phyloP scores from a whole-genome alignment of 2,797 vertebrate species.

The Sebastes miniatus region DNA sequence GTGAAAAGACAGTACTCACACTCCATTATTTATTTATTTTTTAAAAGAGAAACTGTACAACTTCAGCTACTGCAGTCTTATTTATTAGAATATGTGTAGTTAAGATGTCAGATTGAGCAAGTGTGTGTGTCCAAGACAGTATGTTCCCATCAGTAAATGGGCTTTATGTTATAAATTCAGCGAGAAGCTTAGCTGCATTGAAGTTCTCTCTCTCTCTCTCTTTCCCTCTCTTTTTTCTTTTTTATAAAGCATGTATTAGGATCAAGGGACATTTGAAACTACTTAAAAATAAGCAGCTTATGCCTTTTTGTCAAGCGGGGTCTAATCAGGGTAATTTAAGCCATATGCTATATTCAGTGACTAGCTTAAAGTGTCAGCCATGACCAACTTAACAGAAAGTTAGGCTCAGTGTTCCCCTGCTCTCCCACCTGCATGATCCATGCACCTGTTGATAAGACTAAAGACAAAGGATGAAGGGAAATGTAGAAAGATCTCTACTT shows the following conservation, averaged over 20 bases:
- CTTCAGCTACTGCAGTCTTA: not conserved
- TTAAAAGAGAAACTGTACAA: not conserved
- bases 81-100: not conserved
- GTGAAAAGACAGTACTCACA: not conserved
- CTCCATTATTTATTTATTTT: not conserved
- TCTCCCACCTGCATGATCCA: constrained; percentile 28
- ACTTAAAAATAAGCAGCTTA: constrained; percentile 80
- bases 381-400: constrained; percentile 71
- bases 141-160: constrained; percentile 41
- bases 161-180: constrained; percentile 48
- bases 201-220: constrained; percentile 29
- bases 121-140: not conserved
- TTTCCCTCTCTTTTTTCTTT: constrained; percentile 37
- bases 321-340: constrained; percentile 79
- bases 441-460: constrained; percentile 50
- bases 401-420: constrained; percentile 37
- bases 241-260: constrained; percentile 59
- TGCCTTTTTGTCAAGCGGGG: constrained; percentile 69
- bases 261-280: constrained; percentile 72
- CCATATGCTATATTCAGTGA: constrained; percentile 62
- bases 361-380: constrained; percentile 70
- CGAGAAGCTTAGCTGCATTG: constrained; percentile 46
- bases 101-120: constrained; percentile 3
- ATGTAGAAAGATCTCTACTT: not conserved
- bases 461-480: constrained; percentile 24